These are phyloP conservation scores for Hemicrepidius hirtus DNA, from an alignment of 2,888 invertebrate species.

Conservation along the genomic window DNA sequence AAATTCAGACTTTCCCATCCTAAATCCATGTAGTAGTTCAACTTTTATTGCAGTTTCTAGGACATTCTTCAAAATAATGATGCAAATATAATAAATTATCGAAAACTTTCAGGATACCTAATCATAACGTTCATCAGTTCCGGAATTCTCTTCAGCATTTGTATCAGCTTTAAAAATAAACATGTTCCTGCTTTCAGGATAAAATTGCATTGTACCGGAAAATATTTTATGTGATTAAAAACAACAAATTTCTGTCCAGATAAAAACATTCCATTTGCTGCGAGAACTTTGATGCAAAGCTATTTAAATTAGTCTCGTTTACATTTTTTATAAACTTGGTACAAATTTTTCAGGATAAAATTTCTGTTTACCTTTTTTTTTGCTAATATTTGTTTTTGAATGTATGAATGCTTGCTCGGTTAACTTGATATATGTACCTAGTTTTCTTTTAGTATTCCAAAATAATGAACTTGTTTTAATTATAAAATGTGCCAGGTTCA, in stretches of 20 bases:
- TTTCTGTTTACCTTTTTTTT: neutral
- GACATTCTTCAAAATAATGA: conserved; percentile 19
- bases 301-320: conserved; percentile 17
- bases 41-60: conserved; percentile 19
- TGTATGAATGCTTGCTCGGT: too few species aligned
- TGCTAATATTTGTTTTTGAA: neutral
- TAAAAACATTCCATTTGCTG: conserved; percentile 14
- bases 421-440: too few species aligned
- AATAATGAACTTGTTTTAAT: too few species aligned
- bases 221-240: conserved; percentile 19
- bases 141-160: neutral
- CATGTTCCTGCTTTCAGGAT: neutral
- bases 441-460: too few species aligned
- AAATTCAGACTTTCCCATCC: conserved; percentile 14
- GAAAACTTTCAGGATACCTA: conserved; percentile 11
- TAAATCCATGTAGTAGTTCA: conserved; percentile 15
- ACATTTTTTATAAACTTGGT: conserved; percentile 11
- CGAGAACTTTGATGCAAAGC: conserved; percentile 18
- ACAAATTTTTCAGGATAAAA: neutral
- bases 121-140: conserved; percentile 15
- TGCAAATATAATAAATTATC: conserved; percentile 20
- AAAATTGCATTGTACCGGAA: conserved; percentile 2
- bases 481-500: too few species aligned
- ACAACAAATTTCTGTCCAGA: conserved; percentile 20
- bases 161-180: neutral